A percentile compares a stretch with the other conserved stretches of the same genome.
Conservation (phyloP, 2,113 vertebrate genomes). For the Hepsetus odoe region DNA sequence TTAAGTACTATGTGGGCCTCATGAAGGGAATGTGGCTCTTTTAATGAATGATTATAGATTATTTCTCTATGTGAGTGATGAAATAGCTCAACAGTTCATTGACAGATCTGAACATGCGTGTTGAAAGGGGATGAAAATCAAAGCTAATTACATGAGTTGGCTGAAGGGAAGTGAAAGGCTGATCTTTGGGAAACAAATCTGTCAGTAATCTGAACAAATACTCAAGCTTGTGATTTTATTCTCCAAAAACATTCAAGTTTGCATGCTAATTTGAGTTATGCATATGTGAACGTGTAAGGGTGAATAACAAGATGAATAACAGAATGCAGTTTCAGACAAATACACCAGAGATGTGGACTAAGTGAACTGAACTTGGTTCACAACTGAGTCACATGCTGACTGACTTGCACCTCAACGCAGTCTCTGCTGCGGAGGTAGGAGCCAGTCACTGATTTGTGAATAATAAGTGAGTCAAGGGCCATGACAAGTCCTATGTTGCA, state of each 20-base stretch:
- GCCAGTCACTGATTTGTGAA: too few species aligned
- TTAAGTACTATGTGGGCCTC: background rate
- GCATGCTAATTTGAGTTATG: background rate
- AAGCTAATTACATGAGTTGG: conserved; percentile 47
- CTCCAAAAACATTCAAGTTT: conserved; percentile 8
- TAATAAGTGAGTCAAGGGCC: too few species aligned
- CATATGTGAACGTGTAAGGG: background rate
- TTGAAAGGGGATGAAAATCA: conserved; percentile 25
- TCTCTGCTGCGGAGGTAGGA: too few species aligned
- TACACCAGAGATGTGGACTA: background rate
- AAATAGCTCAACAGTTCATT: conserved; percentile 17
- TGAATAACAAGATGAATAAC: background rate
- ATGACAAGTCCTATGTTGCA: too few species aligned
- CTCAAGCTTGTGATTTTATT: background rate
- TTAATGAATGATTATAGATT: conserved; percentile 9
- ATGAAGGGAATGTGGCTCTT: background rate
- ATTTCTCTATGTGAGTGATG: conserved; percentile 14
- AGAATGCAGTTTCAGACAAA: background rate
- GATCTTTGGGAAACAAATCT: conserved; percentile 30
- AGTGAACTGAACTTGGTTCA: too few species aligned
- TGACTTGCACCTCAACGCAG: too few species aligned
- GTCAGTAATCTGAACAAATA: conserved; percentile 36
- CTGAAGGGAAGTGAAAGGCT: conserved; percentile 26
- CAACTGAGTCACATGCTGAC: too few species aligned
- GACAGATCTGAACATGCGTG: conserved; percentile 22